These are phyloP conservation scores for Patiria pectinifera DNA, from an alignment of 53 echinoderm and acorn worm genomes.

Conservation along the genomic window DNA sequence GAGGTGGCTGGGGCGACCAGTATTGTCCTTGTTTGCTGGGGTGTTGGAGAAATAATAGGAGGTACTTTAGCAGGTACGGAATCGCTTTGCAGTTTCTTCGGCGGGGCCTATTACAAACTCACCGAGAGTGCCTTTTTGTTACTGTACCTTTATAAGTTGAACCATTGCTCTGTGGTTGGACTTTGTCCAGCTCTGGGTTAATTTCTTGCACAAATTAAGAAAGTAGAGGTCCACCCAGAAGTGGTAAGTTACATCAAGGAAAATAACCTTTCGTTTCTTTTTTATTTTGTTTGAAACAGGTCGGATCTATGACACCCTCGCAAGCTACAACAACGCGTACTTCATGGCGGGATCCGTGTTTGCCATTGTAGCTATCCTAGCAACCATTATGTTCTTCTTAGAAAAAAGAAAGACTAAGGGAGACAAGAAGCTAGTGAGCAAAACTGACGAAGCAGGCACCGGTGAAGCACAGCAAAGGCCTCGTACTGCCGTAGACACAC, in stretches of 20 bases:
- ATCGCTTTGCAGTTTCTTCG: background rate
- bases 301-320: background rate
- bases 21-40: background rate
- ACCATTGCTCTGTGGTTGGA: too few relatives aligned
- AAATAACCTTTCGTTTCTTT: background rate
- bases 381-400: background rate
- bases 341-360: constrained; percentile 7
- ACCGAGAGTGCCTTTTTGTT: background rate
- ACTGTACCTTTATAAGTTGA: too few relatives aligned
- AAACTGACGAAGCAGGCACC: background rate
- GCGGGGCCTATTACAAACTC: background rate
- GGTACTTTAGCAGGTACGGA: constrained; percentile 2
- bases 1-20: constrained; percentile 16
- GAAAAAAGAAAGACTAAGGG: background rate
- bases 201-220: too few relatives aligned
- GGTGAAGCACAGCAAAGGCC: background rate
- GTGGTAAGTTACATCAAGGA: too few relatives aligned
- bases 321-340: constrained; percentile 12
- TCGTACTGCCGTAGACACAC: background rate
- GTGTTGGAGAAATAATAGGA: background rate
- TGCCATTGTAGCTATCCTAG: background rate
- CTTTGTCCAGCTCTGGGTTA: too few relatives aligned
- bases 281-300: background rate
- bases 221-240: too few relatives aligned
- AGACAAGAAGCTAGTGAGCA: background rate